Evolutionary conservation across 1,140 invertebrate species (phyloP).

Genomic region (Scaptomyza graminum): DNA sequence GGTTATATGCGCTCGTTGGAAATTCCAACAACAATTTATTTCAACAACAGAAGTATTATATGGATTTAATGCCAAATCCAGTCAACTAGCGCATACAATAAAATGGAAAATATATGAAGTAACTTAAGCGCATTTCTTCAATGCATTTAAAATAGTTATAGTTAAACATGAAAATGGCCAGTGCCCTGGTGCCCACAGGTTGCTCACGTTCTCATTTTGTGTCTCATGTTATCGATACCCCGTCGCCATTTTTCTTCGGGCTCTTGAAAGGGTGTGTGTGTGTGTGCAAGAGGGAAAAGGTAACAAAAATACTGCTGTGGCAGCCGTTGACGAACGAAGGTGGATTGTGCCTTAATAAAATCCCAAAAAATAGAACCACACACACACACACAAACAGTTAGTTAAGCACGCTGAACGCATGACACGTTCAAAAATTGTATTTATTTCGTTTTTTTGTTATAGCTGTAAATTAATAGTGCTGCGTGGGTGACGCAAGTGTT

Average conservation of each 20-base stretch:
- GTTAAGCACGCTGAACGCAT: conserved; percentile 27
- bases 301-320: conserved; percentile 73
- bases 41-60: conserved; percentile 57
- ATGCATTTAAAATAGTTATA: background rate
- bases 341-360: conserved; percentile 54
- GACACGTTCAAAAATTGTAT: conserved; percentile 34
- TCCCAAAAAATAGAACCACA: conserved; percentile 50
- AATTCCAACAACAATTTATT: conserved; percentile 76
- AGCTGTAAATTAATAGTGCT: conserved; percentile 36
- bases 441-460: conserved; percentile 23
- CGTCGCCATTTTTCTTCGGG: conserved; percentile 77
- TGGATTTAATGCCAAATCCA: conserved; percentile 9
- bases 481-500: conserved; percentile 73
- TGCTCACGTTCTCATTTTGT: conserved; percentile 60
- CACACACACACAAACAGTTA: conserved; percentile 9
- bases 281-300: conserved; percentile 56
- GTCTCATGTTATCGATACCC: conserved; percentile 72
- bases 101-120: background rate
- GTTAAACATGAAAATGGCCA: background rate
- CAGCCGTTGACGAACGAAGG: conserved; percentile 25
- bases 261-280: conserved; percentile 59
- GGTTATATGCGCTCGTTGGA: conserved; percentile 63
- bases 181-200: conserved; percentile 49
- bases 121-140: background rate
- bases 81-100: conserved; percentile 9